These are phyloP conservation scores for Pollicipes pollicipes DNA, from an alignment of 1,140 invertebrate species.

Conservation along the genomic window DNA sequence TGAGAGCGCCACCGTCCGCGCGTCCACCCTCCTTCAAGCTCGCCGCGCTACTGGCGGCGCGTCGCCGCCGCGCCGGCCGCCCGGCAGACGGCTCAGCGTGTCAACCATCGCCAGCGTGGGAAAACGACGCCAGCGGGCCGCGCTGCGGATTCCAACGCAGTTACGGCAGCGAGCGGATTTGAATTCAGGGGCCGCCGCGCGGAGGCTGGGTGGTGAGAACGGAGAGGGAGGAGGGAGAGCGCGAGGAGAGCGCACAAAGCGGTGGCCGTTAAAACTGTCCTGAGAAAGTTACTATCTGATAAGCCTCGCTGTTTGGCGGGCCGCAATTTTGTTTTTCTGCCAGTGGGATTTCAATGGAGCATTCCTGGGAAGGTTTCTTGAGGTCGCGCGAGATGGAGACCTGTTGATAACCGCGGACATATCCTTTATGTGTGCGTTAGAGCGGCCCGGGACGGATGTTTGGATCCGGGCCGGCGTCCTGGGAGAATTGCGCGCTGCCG, in stretches of 20 bases:
- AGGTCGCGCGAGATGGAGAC: not conserved
- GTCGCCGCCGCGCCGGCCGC: too few relatives aligned
- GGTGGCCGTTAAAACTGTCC: not conserved
- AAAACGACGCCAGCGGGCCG: not conserved
- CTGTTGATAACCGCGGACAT: not conserved
- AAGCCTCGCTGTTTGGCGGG: not conserved
- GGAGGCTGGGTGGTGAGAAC: not conserved
- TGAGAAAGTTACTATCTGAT: conserved; percentile 1
- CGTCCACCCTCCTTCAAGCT: not conserved
- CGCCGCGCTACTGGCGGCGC: not conserved
- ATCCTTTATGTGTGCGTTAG: not conserved
- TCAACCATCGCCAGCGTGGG: not conserved
- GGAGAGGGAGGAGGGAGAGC: not conserved
- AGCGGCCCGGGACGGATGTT: not conserved
- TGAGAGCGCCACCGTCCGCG: too few relatives aligned
- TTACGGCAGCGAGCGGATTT: not conserved
- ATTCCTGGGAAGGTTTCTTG: not conserved
- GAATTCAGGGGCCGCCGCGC: not conserved
- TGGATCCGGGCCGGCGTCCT: not conserved
- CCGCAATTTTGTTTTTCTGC: conserved; percentile 1
- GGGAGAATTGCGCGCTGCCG: not conserved
- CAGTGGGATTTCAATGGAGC: not conserved
- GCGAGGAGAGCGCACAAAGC: not conserved
- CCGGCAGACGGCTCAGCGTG: not conserved
- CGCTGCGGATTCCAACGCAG: not conserved